Percentiles rank a stretch among this genome's conserved stretches.
These are phyloP conservation scores for Dryadula phaetusa DNA, from an alignment of 2,888 invertebrate genomes.

Conservation along the genomic window DNA sequence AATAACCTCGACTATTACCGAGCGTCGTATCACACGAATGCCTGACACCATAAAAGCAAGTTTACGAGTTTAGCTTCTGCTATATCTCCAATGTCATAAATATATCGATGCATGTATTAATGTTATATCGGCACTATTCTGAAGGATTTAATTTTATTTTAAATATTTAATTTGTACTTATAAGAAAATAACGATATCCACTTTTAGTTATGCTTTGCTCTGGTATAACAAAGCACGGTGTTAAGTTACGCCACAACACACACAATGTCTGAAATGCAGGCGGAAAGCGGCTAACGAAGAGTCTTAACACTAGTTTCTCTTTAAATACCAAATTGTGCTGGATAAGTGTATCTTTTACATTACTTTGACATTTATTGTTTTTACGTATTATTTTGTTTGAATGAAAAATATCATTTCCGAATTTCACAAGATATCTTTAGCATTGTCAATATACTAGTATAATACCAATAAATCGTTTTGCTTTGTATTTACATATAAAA, in stretches of 20 bases:
- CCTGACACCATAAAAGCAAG: constrained; percentile 39
- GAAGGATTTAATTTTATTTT: neutral
- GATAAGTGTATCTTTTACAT: too few species aligned
- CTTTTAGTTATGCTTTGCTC: too few species aligned
- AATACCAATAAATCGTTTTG: neutral
- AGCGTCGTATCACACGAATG: constrained; percentile 19
- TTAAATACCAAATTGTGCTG: too few species aligned
- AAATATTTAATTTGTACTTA: neutral
- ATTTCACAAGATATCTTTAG: neutral
- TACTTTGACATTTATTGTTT: too few species aligned
- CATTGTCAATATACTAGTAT: neutral
- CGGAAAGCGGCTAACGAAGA: too few species aligned
- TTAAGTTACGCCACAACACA: too few species aligned
- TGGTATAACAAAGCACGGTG: too few species aligned
- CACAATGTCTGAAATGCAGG: too few species aligned
- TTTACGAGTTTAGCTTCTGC: constrained; percentile 41
- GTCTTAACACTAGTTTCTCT: too few species aligned
- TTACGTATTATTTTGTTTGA: too few species aligned
- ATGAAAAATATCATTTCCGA: neutral
- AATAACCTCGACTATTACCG: neutral
- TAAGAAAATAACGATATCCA: too few species aligned
- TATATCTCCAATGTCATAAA: constrained; percentile 43
- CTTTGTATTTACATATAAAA: constrained; percentile 9
- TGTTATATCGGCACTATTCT: constrained; percentile 39
- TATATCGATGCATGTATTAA: constrained; percentile 42